Evolutionary conservation across 1,140 invertebrate genomes (phyloP), one percentile per base, ranked within the genome.

Genomic region (Spodoptera litura): DNA sequence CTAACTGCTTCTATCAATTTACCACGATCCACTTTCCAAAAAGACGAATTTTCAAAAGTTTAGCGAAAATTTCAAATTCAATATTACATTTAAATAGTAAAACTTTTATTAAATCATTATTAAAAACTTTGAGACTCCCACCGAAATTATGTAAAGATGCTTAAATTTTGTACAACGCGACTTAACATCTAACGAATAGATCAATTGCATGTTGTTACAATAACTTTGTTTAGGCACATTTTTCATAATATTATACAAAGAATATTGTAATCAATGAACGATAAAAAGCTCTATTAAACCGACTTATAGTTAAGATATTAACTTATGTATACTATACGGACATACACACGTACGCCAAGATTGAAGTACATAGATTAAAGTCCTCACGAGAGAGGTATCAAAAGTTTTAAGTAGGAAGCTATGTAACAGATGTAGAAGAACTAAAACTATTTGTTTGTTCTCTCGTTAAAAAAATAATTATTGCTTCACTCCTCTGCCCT

Each of bases 201-300:
- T 58, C 62, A 71, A 64, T 66, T 64, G 78, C 59, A 59, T 66
- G 52, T 35, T 59, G 2, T 64, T 56, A 64, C 61, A 49, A 74
- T 66, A 61, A 64, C 61, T 56, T 80, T 38, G 72, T 56, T 81
- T 81, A 81, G 79, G 79, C 79, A 78, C 78, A 80, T 78, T 75
- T 58, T 61, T 66, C 73, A 49, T 38, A 74, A 74, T 74, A 61
- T 59, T 44, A 44, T 74, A 74, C 71, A 74, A 61, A 61, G 56
- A 61, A 74, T 49, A 55, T 27, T 74, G 35, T 74, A 51, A 59
- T 71, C 55, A 71, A 56, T 56, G 68, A 68, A 68, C 25, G 25
- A 55, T 71, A 71, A 71, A 71, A 71, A 71, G 68, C 68, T 56
- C 52, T 71, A 56, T 15, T 38, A 51, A 68, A 68, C 64, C 49